phyloP scores from a whole-genome alignment of 2,113 vertebrate genomes.

The Neotoma lepida region DNA sequence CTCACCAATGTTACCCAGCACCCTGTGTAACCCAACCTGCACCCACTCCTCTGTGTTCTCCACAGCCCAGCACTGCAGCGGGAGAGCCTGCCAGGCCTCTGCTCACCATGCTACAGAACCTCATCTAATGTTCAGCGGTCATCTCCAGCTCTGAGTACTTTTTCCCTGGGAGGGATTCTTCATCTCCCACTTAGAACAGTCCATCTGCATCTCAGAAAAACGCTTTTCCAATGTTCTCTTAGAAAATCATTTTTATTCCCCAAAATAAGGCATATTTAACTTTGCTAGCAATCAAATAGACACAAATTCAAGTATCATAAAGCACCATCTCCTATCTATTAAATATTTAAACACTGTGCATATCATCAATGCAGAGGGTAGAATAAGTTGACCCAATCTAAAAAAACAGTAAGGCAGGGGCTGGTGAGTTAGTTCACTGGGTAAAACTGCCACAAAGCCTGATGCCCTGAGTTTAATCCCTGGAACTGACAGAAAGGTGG shows the following conservation, averaged over 20 bases:
- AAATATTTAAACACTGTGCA: slow-evolving; percentile 13
- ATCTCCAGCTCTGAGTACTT: neutral
- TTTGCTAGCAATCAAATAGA: neutral
- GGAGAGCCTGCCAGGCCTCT: neutral
- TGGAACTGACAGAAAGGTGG: neutral
- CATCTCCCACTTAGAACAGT: neutral
- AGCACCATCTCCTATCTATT: neutral
- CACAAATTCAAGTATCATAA: slow-evolving; percentile 49
- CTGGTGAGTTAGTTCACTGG: neutral
- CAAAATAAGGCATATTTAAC: neutral
- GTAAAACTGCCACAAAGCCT: neutral
- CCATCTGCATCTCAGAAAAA: neutral
- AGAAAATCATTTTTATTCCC: neutral
- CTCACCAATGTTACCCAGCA: neutral
- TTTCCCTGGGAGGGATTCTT: neutral
- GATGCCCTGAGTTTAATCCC: neutral
- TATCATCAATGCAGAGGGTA: neutral
- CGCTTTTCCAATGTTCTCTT: slow-evolving; percentile 3
- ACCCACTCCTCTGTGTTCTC: neutral
- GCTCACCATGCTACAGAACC: neutral
- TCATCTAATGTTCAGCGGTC: neutral
- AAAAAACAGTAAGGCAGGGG: neutral
- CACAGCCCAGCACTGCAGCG: neutral
- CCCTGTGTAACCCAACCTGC: neutral
- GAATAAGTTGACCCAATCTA: neutral